Evolutionary conservation across 2,113 vertebrate genomes (phyloP), one percentile per base, ranked within the genome.

Genomic region (Hemibagrus wyckioides): DNA sequence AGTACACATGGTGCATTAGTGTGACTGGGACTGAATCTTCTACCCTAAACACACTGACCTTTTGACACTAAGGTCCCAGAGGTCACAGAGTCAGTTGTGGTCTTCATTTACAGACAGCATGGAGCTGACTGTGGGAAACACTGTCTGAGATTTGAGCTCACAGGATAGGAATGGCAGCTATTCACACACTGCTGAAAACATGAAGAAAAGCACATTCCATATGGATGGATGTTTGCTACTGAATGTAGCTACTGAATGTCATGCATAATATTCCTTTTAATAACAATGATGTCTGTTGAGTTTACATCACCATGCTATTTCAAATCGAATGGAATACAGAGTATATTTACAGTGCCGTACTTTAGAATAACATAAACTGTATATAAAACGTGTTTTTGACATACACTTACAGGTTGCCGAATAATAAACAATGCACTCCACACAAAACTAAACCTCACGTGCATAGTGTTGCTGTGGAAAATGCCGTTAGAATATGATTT

Each of bases 11-110:
- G 41, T 41, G 56, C 69, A 13, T 54, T 61, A 21, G 33, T 82
- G 36, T 33, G 30, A 63, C 56, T 54, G 14, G 81, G 30, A 83
- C 56, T 39, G 30, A 69, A 75, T 52, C 21, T 17, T 69, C 50
- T 54, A 59, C 61, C 48, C 54, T 44, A 83, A 61, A 69, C 33
- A 30, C 84, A 81, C 80, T 48, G 80, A 87, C 86, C 79, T 44
- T n/a, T 80, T 88, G 61, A 89, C 89, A 84, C 77, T 19, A 52
- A 65, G 85, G 52, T 88, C 75, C 80, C 25, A 82, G 41, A 75
- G 57, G 83, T 85, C 61, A 82, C 56, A 28, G 80, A 50, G 63
- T 87, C 85, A 80, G 79, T 67, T 44, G 25, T 39, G 21, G 50
- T 90, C 57, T 85, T 7, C 30, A 83, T 75, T 90, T 86, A 80